Evolutionary conservation across 2,113 vertebrate genomes (phyloP).

Genomic region (Castor canadensis): DNA sequence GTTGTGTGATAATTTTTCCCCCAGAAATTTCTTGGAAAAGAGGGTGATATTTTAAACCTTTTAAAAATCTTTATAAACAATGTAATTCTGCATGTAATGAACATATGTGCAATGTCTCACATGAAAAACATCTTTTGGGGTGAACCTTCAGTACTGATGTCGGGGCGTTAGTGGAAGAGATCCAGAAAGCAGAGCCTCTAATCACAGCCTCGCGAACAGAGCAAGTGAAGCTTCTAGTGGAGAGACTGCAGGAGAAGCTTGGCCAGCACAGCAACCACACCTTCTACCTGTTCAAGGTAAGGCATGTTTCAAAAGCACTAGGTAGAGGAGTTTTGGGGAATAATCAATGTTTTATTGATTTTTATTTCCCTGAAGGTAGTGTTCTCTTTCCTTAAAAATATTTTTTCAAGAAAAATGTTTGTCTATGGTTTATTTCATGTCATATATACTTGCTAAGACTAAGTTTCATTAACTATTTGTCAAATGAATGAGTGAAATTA

Average conservation of each 20-base stretch:
- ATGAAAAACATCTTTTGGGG: not conserved
- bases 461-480: not conserved
- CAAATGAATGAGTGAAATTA: not conserved
- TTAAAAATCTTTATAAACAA: not conserved
- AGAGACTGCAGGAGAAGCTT: conserved; percentile 92
- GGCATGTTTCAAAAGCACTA: not conserved
- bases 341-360: not conserved
- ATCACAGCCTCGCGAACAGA: conserved; percentile 89
- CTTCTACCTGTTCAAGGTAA: conserved; percentile 94
- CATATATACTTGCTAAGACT: not conserved
- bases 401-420: not conserved
- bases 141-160: conserved; percentile 88
- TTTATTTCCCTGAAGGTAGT: not conserved
- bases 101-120: not conserved
- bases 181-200: conserved; percentile 89
- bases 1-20: rapidly evolving
- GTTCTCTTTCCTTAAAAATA: not conserved
- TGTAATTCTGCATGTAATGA: not conserved
- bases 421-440: not conserved
- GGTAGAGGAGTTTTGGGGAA: not conserved
- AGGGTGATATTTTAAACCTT: not conserved
- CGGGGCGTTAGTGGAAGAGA: conserved; percentile 89
- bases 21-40: not conserved
- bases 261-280: conserved; percentile 86
- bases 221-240: conserved; percentile 89